Evolutionary conservation across 2,113 vertebrate genomes (phyloP).

Genomic region (Aptenodytes forsteri): DNA sequence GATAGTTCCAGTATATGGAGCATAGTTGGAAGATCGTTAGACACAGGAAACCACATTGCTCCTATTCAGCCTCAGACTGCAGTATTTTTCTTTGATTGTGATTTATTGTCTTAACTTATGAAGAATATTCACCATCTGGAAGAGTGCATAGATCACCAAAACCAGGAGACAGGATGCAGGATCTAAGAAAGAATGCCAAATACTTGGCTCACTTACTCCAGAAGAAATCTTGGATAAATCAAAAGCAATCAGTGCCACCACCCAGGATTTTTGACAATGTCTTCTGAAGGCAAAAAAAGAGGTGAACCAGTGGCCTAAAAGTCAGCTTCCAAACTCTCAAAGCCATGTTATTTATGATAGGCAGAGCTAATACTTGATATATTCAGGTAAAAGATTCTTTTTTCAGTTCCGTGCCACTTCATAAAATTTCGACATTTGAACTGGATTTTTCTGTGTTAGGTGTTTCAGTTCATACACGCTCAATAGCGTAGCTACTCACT

Average conservation of each 20-base stretch:
- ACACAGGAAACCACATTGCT: neutral
- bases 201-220: neutral
- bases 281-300: neutral
- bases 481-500: neutral
- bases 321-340: neutral
- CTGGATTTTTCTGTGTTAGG: neutral
- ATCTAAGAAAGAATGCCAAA: neutral
- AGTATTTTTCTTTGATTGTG: neutral
- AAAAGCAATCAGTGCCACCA: neutral
- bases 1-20: neutral
- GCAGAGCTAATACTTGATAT: neutral
- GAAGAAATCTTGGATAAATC: neutral
- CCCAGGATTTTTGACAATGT: neutral
- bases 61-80: neutral
- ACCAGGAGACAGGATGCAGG: neutral
- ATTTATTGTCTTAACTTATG: neutral
- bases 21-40: neutral
- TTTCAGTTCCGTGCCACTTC: neutral
- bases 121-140: neutral
- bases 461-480: neutral
- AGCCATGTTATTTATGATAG: neutral
- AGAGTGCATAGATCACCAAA: neutral
- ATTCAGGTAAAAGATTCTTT: neutral
- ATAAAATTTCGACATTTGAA: neutral
- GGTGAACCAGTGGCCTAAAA: neutral